A percentile compares a stretch with the other conserved stretches of the same genome.
These are phyloP conservation scores for Euphydryas editha DNA, from an alignment of 2,888 invertebrate genomes.

Conservation along the genomic window DNA sequence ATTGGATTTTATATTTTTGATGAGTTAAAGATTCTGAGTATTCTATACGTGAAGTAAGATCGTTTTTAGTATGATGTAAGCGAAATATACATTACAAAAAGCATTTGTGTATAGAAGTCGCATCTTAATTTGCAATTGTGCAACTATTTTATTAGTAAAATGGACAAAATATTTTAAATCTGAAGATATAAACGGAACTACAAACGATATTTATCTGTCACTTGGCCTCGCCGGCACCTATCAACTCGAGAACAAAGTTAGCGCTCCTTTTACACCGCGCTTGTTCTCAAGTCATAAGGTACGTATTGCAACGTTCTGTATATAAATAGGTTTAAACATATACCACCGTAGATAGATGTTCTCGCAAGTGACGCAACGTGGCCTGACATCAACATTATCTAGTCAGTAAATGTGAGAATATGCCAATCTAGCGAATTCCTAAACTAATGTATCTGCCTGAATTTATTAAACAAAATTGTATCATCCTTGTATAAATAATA, in stretches of 20 bases:
- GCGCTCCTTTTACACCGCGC: constrained; percentile 11
- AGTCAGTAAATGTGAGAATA: constrained; percentile 37
- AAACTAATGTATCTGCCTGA: background rate
- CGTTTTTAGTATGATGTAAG: background rate
- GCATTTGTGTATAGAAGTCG: background rate
- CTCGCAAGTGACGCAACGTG: constrained; percentile 59
- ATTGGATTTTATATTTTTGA: background rate
- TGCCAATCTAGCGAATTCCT: constrained; percentile 32
- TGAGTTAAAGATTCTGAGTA: background rate
- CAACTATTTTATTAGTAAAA: background rate
- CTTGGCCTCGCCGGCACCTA: constrained; percentile 66
- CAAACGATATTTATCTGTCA: constrained; percentile 68
- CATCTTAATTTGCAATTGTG: background rate
- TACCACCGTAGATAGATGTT: constrained; percentile 56
- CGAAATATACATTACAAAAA: background rate
- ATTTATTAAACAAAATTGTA: background rate
- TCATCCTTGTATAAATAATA: background rate
- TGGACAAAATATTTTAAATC: constrained; percentile 25
- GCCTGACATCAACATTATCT: constrained; percentile 38
- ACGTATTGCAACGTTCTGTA: constrained; percentile 39
- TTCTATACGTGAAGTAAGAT: background rate
- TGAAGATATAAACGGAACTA: constrained; percentile 39
- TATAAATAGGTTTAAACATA: constrained; percentile 41
- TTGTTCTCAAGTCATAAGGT: constrained; percentile 35
- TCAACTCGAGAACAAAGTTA: constrained; percentile 52